Evolutionary conservation across 2,888 invertebrate species (phyloP).

Genomic region (Hirtodrosophila confusa): DNA sequence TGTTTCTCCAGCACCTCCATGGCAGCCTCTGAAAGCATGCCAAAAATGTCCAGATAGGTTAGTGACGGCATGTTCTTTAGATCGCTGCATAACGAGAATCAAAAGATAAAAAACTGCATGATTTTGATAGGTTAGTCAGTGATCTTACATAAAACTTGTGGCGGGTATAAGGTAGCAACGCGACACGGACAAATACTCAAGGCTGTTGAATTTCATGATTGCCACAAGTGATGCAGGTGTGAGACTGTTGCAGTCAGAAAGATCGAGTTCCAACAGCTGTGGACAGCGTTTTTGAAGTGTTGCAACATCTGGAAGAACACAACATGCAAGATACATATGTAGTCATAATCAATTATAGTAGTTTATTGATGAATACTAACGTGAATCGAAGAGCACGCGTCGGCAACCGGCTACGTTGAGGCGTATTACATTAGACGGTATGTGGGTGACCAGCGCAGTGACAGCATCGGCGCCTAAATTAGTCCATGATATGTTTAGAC

Average conservation of each 20-base stretch:
- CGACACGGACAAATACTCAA: constrained; percentile 91
- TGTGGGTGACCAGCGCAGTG: constrained; percentile 86
- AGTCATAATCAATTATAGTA: neutral
- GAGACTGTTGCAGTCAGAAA: constrained; percentile 93
- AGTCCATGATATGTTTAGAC: constrained; percentile 94
- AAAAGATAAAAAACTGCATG: neutral
- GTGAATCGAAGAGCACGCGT: constrained; percentile 89
- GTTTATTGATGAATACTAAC: constrained; percentile 85
- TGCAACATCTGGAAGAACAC: constrained; percentile 87
- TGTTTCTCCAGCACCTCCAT: constrained; percentile 85
- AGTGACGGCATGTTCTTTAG: constrained; percentile 88
- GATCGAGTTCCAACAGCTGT: constrained; percentile 91
- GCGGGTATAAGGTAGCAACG: constrained; percentile 92
- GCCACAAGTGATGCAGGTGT: constrained; percentile 87
- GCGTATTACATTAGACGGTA: constrained; percentile 88
- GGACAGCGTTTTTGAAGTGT: constrained; percentile 88
- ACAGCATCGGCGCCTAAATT: constrained; percentile 87
- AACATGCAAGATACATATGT: neutral
- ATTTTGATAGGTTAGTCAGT: neutral
- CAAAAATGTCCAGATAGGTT: constrained; percentile 92
- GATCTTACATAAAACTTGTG: constrained; percentile 88
- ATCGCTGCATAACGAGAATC: constrained; percentile 82
- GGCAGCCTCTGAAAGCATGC: constrained; percentile 87
- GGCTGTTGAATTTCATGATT: constrained; percentile 86
- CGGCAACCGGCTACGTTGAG: constrained; percentile 94